Percentiles rank a stretch among this genome's conserved stretches.
These are phyloP conservation scores for Nothura maculosa DNA, from an alignment of 2,797 vertebrate genomes.

Conservation along the genomic window DNA sequence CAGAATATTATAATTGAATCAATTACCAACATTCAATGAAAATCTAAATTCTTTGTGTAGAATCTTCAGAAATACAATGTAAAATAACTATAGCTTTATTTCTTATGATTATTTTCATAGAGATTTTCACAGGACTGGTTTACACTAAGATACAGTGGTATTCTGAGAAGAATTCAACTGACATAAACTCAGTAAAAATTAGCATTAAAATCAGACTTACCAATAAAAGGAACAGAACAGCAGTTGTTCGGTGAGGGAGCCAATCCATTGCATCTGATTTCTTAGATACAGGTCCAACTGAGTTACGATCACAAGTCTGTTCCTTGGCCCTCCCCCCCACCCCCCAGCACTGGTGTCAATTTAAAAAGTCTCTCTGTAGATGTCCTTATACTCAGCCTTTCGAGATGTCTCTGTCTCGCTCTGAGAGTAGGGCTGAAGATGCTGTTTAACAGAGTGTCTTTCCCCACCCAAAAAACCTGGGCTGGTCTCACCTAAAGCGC, in stretches of 20 bases:
- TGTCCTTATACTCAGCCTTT: conserved; percentile 76
- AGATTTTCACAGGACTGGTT: neutral
- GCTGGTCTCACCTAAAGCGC: conserved; percentile 81
- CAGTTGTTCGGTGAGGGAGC: conserved; percentile 77
- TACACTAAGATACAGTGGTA: neutral
- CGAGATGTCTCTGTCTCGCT: conserved; percentile 74
- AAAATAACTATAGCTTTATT: neutral
- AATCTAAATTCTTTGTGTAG: neutral
- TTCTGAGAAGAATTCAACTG: neutral
- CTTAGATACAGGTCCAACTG: conserved; percentile 45
- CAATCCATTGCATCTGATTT: conserved; percentile 82
- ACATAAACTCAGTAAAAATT: neutral
- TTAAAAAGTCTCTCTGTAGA: conserved; percentile 62
- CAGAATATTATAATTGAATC: neutral
- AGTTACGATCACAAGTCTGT: conserved; percentile 48
- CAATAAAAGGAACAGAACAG: conserved; percentile 77
- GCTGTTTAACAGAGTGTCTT: conserved; percentile 81
- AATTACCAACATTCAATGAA: neutral
- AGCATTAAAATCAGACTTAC: conserved; percentile 78
- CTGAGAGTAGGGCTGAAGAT: conserved; percentile 79
- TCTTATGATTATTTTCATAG: neutral
- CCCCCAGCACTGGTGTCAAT: conserved; percentile 28
- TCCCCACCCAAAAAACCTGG: conserved; percentile 84
- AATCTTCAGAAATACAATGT: neutral
- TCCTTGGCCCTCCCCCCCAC: conserved; percentile 61